Evolutionary conservation across 2,797 vertebrate genomes (phyloP).

Genomic region (Masticophis lateralis): DNA sequence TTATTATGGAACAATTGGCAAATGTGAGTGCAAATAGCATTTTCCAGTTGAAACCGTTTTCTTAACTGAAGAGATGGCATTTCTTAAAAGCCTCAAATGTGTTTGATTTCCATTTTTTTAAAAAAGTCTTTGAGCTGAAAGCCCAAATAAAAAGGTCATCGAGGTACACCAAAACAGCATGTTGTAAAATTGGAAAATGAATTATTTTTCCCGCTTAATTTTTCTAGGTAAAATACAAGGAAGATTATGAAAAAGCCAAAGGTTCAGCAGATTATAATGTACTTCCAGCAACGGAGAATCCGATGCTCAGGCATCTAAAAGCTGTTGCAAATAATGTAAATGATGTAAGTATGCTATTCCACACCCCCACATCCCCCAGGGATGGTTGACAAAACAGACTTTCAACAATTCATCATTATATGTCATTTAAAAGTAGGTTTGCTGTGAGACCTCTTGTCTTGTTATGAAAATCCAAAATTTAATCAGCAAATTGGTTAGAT

Average conservation of each 20-base stretch:
- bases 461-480: not conserved
- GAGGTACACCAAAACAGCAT: not conserved
- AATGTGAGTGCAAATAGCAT: not conserved
- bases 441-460: not conserved
- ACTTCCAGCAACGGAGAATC: slow-evolving; percentile 95
- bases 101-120: not conserved
- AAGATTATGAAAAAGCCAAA: slow-evolving; percentile 90
- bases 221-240: slow-evolving; percentile 89
- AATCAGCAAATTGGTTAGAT: not conserved
- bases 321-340: slow-evolving; percentile 85
- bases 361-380: not conserved
- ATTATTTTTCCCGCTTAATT: slow-evolving; percentile 29
- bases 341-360: slow-evolving; percentile 80
- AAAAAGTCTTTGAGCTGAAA: not conserved
- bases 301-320: slow-evolving; percentile 87
- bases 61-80: not conserved
- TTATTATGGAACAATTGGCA: not conserved
- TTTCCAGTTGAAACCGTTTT: not conserved
- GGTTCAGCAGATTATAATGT: slow-evolving; percentile 86
- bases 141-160: not conserved
- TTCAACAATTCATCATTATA: not conserved
- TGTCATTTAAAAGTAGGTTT: slow-evolving; percentile 1
- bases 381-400: not conserved
- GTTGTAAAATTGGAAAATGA: slow-evolving; percentile 18
- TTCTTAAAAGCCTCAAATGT: not conserved